Base-by-base conservation (phyloP, 2,113 vertebrate genomes). In the Semnornis frantzii region DNA sequence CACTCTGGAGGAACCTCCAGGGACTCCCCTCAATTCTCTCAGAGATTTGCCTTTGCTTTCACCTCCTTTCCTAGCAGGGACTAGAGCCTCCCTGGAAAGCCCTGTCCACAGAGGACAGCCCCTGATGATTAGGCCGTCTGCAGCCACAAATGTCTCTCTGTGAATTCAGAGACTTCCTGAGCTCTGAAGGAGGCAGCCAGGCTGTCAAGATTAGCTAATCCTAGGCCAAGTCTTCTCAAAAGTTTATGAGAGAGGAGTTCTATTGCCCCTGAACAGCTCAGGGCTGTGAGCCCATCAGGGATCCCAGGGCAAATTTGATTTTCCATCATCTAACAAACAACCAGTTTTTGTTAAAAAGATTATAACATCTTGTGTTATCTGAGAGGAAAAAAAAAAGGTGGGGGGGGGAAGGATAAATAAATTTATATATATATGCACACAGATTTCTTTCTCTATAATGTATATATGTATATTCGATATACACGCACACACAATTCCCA, bases 51-150 rank as follows among this genome's bases (percentile, higher is more conserved):
- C n/a, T 34, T 12, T 15, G 4, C n/a, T 64, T 34, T 2, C 34
- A 6, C 13, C 28, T 63, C 58, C 25, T 16, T 48, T 15, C n/a
- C 54, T n/a, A 60, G 8, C 42, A 78, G 33, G 21, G 31, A 63
- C 65, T 8, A 3, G 9, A 88, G 33, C 23, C 65, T 44, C 50
- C 68, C 31, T 31, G 31, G 39, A 48, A 63, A 71, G 27, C 12
- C 27, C n/a, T 8, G 7, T 31, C 63, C 37, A 24, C 12, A 39
- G 59, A 0, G 0, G 42, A 24, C 55, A 73, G 64, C n/a, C 28
- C 39, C 10, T 0, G 0, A 0, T 4, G 11, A 7, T 15, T 59
- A 25, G 44, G 27, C 11, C 4, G 0, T 7, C 5, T n/a, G 48
- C 20, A 60, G 71, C 2, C 82, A 78, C 65, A 21, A 3, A 42